phyloP scores from a whole-genome alignment of 1,140 invertebrate species.

The Onthophagus taurus region DNA sequence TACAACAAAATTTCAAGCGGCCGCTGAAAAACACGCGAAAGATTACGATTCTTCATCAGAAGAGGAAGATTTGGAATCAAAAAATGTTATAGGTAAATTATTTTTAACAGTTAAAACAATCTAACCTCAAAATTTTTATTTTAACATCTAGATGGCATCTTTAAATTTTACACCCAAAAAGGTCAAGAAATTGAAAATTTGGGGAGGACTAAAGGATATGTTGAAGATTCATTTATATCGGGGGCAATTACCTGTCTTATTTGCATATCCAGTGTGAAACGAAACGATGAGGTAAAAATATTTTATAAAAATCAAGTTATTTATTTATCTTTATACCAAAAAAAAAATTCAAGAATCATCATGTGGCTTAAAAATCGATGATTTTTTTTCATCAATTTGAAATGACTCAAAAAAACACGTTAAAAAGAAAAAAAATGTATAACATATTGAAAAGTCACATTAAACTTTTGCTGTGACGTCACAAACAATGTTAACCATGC shows the following conservation, averaged over 20 bases:
- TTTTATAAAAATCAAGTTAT: not conserved
- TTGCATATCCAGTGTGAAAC: conserved; percentile 82
- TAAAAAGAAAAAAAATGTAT: no score
- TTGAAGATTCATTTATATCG: conserved; percentile 66
- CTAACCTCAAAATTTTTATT: not conserved
- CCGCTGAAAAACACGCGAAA: conserved; percentile 48
- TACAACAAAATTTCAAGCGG: conserved; percentile 48
- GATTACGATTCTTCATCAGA: conserved; percentile 47
- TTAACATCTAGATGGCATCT: conserved; percentile 32
- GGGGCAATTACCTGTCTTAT: conserved; percentile 79
- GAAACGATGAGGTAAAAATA: conserved; percentile 56
- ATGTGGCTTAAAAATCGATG: no score
- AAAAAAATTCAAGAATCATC: no score
- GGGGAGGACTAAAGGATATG: conserved; percentile 54
- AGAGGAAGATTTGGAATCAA: conserved; percentile 45
- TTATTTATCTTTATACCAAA: not conserved
- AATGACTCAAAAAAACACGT: no score
- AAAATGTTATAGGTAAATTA: conserved; percentile 41
- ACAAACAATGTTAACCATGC: no score
- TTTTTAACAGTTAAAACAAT: not conserved
- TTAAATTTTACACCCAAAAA: conserved; percentile 38
- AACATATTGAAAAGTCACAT: no score
- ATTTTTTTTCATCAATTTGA: no score
- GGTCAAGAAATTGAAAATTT: conserved; percentile 40
- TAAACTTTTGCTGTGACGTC: no score